Base-by-base conservation (phyloP, 2,113 vertebrate species). In the Melierax canorus region DNA sequence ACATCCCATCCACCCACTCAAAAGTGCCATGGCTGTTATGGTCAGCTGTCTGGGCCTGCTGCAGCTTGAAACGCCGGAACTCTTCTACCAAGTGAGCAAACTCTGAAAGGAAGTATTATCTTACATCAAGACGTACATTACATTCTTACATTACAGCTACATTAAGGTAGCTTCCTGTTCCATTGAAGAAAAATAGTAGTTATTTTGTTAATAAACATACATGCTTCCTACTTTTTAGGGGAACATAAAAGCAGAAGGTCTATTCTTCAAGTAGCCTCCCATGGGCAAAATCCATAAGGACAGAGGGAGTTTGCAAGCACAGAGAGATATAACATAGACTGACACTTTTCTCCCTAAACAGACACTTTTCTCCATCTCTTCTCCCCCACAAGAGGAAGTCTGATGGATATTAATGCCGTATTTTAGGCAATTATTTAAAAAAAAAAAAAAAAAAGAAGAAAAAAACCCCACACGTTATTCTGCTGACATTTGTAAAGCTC, bases 1-100 rank as follows among this genome's bases (percentile, higher is more conserved):
- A 59, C 98, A 99, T 99, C 43, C 99, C 99, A 59, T 99, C 99
- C 76, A 99, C 98, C 99, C 99, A 99, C 96, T 99, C 99, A 6
- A 99, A 99, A 7, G 99, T 99, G 34, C 99, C 99, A 39, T 98
- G 98, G 45, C 94, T 99, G 83, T 91, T 97, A 62, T 97, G 97
- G 8, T 99, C 98, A 94, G 98, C 97, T 89, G 98, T 97, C 95
- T 99, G 99, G 15, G 97, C 96, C 75, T 99, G 98, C 43, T 98
- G 99, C 90, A 98, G 96, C 91, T 99, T 99, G 90, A 99, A 99
- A 92, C 53, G 96, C 5, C 98, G 98, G 88, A 99, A 99, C 87
- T 99, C 99, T 97, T 98, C 98, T 75, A 99, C 98, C 32, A 99
- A 97, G 92, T 97, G 99, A 81, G 98, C 98, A 98, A 99, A 99